A percentile compares a stretch with the other conserved stretches of the same genome.
phyloP scores from a whole-genome alignment of 2,888 invertebrate genomes.

The Hemaris fuciformis region DNA sequence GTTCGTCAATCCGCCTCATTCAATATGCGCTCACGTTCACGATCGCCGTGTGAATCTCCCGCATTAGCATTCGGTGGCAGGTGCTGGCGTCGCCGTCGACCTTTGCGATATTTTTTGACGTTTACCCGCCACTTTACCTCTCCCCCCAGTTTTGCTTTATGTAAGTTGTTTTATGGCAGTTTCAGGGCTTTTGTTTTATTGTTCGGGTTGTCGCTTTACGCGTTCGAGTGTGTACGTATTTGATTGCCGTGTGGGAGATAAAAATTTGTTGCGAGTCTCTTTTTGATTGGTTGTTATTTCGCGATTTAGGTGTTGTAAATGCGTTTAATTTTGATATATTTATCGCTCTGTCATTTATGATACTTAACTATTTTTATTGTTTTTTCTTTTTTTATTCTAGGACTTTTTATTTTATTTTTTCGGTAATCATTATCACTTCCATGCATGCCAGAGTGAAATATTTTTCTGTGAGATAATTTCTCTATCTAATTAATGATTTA shows the following conservation, averaged over 20 bases:
- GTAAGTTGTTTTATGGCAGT: constrained; percentile 46
- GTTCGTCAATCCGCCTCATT: not conserved
- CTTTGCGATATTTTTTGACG: constrained; percentile 20
- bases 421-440: too few relatives aligned
- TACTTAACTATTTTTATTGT: too few relatives aligned
- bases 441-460: too few relatives aligned
- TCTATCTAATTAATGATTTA: too few relatives aligned
- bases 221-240: constrained; percentile 21
- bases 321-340: not conserved
- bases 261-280: constrained; percentile 18
- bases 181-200: constrained; percentile 39
- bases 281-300: constrained; percentile 3
- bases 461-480: too few relatives aligned
- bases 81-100: constrained; percentile 44
- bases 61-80: constrained; percentile 73
- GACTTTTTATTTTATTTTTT: too few relatives aligned
- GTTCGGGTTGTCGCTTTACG: constrained; percentile 23
- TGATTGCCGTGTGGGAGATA: constrained; percentile 13
- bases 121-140: constrained; percentile 26
- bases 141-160: constrained; percentile 33
- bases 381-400: too few relatives aligned
- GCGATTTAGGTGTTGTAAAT: not conserved
- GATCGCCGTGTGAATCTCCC: constrained; percentile 1
- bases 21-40: too few relatives aligned
- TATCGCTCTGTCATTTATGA: not conserved